Percentiles rank a stretch among this genome's conserved stretches.
Evolutionary conservation across 2,888 invertebrate species (phyloP).

Genomic region (Orchesellides sinensis): DNA sequence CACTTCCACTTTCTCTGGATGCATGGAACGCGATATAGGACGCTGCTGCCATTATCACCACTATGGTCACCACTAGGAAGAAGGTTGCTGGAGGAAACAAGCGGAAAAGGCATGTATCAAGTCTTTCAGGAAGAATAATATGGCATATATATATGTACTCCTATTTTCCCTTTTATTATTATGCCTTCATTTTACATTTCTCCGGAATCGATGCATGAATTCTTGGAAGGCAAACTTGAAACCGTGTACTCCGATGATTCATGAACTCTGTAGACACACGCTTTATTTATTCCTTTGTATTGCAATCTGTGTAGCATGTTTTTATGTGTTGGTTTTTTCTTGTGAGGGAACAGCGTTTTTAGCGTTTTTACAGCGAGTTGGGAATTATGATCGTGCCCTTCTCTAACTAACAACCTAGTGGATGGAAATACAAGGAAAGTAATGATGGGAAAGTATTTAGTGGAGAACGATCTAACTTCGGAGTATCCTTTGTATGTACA

Average conservation of each 20-base stretch:
- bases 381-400: neutral
- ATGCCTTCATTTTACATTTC: constrained; percentile 29
- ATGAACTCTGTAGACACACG: neutral
- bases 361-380: constrained; percentile 1
- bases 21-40: neutral
- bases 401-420: no score
- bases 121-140: constrained; percentile 18
- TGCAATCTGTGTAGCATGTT: neutral
- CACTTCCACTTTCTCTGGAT: no score
- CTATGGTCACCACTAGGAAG: no score
- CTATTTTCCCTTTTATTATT: neutral
- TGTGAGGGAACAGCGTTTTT: neutral
- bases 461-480: neutral
- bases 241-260: constrained; percentile 26
- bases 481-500: no score
- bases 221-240: constrained; percentile 51
- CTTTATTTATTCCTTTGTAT: constrained; percentile 36
- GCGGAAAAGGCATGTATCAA: constrained; percentile 35
- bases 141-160: no score
- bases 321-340: constrained; percentile 23
- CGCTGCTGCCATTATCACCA: neutral
- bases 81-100: neutral
- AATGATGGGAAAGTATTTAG: neutral
- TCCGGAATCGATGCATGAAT: constrained; percentile 51
- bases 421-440: no score